Conservation (phyloP, 2,888 invertebrate species). For the Seira ritae region DNA sequence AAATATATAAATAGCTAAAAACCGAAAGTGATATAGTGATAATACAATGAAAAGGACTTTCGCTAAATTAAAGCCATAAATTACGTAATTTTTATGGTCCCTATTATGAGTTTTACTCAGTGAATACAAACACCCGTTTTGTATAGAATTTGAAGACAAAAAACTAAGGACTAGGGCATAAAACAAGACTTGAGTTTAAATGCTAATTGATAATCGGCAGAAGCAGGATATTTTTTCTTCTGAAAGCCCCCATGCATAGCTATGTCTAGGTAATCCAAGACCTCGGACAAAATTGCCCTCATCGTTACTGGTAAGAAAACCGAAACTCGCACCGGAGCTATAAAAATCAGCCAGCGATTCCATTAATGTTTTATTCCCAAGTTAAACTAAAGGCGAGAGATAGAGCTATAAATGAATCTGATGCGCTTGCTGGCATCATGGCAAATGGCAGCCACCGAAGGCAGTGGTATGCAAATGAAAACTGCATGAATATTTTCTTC, state of each 20-base stretch:
- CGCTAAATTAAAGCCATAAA: conserved; percentile 80
- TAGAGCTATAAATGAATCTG: conserved; percentile 16
- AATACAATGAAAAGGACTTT: no score
- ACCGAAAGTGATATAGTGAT: no score
- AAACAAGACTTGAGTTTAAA: not conserved
- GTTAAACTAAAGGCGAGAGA: not conserved
- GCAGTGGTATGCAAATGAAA: not conserved
- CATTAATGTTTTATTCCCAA: not conserved
- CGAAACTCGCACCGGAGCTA: not conserved
- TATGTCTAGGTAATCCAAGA: no score
- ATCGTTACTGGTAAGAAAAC: not conserved
- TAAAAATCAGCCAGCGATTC: not conserved
- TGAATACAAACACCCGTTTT: not conserved
- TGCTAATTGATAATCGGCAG: conserved; percentile 9
- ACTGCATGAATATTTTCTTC: not conserved
- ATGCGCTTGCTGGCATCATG: not conserved
- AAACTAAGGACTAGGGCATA: not conserved
- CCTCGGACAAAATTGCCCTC: not conserved
- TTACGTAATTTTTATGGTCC: not conserved
- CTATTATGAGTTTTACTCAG: not conserved
- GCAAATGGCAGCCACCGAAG: no score
- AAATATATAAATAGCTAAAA: no score
- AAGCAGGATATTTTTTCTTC: not conserved
- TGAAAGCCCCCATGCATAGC: not conserved
- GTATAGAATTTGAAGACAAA: not conserved